Conservation (phyloP, 2,797 vertebrate genomes). For the Malacoctenus gilli region DNA sequence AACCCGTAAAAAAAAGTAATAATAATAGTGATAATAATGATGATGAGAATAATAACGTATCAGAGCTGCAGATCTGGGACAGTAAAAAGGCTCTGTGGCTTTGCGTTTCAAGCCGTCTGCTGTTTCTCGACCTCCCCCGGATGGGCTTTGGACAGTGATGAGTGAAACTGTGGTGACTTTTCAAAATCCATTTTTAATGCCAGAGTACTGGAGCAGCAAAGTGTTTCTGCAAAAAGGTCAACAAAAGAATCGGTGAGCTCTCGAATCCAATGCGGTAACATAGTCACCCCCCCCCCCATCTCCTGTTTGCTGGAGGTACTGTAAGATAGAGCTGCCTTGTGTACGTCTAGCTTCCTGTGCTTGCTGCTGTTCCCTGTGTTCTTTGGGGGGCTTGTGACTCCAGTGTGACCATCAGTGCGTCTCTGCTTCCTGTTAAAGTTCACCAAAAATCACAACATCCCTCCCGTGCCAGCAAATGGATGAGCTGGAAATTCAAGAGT, state of each 20-base stretch:
- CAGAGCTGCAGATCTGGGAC: too few relatives aligned
- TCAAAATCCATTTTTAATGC: background rate
- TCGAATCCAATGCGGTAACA: background rate
- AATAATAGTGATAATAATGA: constrained; percentile 16
- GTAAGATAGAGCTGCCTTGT: constrained; percentile 15
- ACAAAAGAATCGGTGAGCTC: constrained; percentile 18
- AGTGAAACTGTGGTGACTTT: constrained; percentile 22
- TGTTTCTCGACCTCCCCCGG: constrained; percentile 22
- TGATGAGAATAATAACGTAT: constrained; percentile 30
- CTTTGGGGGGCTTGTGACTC: constrained; percentile 19
- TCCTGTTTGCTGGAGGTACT: constrained; percentile 6
- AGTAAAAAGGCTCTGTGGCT: constrained; percentile 17
- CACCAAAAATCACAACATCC: too few relatives aligned
- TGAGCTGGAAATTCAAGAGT: background rate
- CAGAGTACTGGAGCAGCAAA: constrained; percentile 32
- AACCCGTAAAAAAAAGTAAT: background rate
- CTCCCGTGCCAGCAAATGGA: too few relatives aligned
- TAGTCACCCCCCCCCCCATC: constrained; percentile 16
- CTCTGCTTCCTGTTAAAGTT: background rate
- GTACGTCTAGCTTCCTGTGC: background rate
- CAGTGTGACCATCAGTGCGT: constrained; percentile 25
- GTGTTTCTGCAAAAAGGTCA: too few relatives aligned
- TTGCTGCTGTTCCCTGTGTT: background rate
- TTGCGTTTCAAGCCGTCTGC: constrained; percentile 15
- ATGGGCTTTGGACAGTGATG: constrained; percentile 22